Evolutionary conservation across 1,140 invertebrate species (phyloP), one percentile per base, ranked within the genome.

Genomic region (Cyrtorhinus lividipennis): DNA sequence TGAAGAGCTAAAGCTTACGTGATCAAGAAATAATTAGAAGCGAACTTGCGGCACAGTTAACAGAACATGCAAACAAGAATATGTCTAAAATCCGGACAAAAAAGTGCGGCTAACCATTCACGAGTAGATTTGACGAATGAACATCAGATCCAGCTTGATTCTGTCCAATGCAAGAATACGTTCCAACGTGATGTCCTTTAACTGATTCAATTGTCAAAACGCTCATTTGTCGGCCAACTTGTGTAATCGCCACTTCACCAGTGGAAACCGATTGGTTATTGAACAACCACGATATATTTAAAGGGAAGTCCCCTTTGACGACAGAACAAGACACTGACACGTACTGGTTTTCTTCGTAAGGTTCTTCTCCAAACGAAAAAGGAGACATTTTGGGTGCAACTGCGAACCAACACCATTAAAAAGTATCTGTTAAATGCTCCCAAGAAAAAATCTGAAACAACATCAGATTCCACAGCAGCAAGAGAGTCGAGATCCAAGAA

Each of bases 131-230:
- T 25, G 69, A 58, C 3, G 68, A 64, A 46, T 82, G 66, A 83
- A 73, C 65, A 86, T 75, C 72, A 68, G 73, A 74, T 59, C 83
- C 84, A 65, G 83, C 85, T 62, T 76, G 76, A 75, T 90, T 90
- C 76, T 80, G 80, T 59, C 83, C 86, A 64, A 81, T 76, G 73
- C 87, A 91, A 15, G 84, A 87, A 73, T 88, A 91, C 70, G 83
- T 86, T 5, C 78, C 79, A 20, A 44, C 64, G 62, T 88, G 84
- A 66, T 78, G 76, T 3, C 81, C 80, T 25, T 77, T 78, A 8
- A 88, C 83, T 2, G 81, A 77, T 67, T 87, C 83, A 68, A 89
- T 87, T 65, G 81, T 83, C 57, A 89, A 73, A 64, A 84, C 80
- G 72, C 81, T 86, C 2, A 80, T 72, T 62, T 77, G 73, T 61